Conservation (phyloP, 2,797 vertebrate genomes). For the Euthynnus affinis region DNA sequence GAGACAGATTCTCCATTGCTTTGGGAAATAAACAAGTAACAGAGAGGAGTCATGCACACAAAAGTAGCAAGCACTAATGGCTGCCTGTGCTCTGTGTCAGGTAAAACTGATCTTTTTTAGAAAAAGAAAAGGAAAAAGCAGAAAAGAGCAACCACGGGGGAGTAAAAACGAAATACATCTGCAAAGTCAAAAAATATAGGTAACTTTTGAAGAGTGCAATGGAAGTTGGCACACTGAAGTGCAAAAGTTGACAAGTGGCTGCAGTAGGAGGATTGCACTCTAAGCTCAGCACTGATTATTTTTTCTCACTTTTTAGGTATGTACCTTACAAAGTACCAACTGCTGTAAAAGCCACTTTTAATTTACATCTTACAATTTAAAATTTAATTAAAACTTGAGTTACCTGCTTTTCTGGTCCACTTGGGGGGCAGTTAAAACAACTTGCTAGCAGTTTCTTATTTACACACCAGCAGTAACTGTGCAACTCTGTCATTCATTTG, state of each 20-base stretch:
- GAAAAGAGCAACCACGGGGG: constrained; percentile 33
- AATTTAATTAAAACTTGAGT: not conserved
- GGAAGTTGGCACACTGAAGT: constrained; percentile 38
- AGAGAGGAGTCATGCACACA: constrained; percentile 38
- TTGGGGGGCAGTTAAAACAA: too few species aligned
- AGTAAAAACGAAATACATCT: constrained; percentile 30
- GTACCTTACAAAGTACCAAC: not conserved
- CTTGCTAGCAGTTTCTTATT: too few species aligned
- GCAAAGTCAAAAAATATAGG: constrained; percentile 42
- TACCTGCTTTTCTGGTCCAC: too few species aligned
- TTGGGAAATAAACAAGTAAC: constrained; percentile 61
- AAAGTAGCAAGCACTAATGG: constrained; percentile 44
- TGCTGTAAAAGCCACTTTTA: constrained; percentile 17
- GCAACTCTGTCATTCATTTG: not conserved
- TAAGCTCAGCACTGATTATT: constrained; percentile 15
- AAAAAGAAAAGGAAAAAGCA: constrained; percentile 29
- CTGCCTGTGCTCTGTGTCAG: constrained; percentile 53
- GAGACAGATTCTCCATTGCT: constrained; percentile 57
- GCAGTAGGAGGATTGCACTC: constrained; percentile 15
- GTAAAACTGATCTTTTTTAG: constrained; percentile 51
- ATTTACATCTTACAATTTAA: constrained; percentile 16
- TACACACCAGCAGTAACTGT: too few species aligned
- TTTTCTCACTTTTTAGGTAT: not conserved
- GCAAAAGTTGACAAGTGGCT: constrained; percentile 44
- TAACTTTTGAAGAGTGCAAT: constrained; percentile 41